Evolutionary conservation across 2,888 invertebrate species (phyloP), one percentile per base, ranked within the genome.

Genomic region (Amphipyra tragopoginis): DNA sequence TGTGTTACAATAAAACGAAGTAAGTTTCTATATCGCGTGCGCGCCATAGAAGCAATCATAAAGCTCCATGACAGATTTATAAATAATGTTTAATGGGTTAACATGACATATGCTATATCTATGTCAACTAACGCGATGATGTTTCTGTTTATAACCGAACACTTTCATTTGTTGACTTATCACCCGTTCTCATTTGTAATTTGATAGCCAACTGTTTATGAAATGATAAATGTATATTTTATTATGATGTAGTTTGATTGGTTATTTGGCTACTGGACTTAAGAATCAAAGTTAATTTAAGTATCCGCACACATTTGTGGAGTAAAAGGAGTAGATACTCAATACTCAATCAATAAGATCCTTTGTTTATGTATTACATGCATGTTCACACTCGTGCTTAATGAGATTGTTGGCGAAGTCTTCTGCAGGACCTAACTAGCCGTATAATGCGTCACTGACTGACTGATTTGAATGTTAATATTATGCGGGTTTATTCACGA

Each of bases 21-120:
- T 50, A 36, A 49, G 53, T 8, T 43, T 34, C 38, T 39, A 10
- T 44, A 43, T 44, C 42, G 42, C 75, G 60, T 49, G 62, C 56
- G 52, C 43, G 53, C 14, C 38, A 42, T 39, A 59, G 57, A 56
- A 76, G 73, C 59, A 44, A 40, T 48, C 51, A 69, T 76, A 77
- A 76, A 79, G 58, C 60, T 73, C 21, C 33, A 45, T 58, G 65
- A 79, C 62, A 79, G 73, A 77, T 79, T 77, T 79, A 76, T 79
- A 65, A 72, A 67, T 79, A 79, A 56, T 72, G 36, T 65, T 58
- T 62, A 57, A 66, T 73, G 65, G 52, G 63, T 43, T 74, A 47
- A 72, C 77, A 65, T 61, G 77, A 73, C 70, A 65, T 54, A 61
- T 43, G 39, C 48, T 58, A 55, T 53, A 58, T 56, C 54, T 58